Base-by-base conservation (phyloP, 2,113 vertebrate genomes). In the Zootoca vivipara region DNA sequence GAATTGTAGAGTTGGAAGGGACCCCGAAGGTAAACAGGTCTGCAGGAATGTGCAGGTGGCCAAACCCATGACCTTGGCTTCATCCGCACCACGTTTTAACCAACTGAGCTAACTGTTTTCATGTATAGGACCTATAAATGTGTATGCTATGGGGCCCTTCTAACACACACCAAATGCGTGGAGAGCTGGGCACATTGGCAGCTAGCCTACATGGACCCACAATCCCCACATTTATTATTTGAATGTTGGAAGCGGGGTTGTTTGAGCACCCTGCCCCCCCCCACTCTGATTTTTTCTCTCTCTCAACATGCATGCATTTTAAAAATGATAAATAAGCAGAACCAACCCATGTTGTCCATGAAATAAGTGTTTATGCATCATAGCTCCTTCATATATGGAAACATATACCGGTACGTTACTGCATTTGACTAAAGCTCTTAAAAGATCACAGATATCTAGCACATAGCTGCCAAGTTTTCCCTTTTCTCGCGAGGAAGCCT, bases 311-410 rank as follows among this genome's bases (percentile, higher is more conserved):
- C 26, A 70, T 70, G 24, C 1, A 70, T 28, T 30, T 70, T 1
- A 70, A 70, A 10, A 70, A 12, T 70, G 24, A 30, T 70, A 24
- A 69, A 69, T 72, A 16, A 72, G 70, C 33, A 72, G 6, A 72
- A 72, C 13, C 70, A 72, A 72, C 24, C 70, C 30, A 33, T 70
- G 24, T 70, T 12, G n/a, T 46, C 33, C 16, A 0, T 72, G 70
- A 16, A n/a, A n/a, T n/a, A 72, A 33, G n/a, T 72, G 12, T 72
- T 33, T n/a, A 85, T 73, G 35, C 92, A 72, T 82, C 87, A 86
- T 70, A 33, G 46, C 13, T 90, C 64, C 73, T 87, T 38, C 42
- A 75, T 65, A 67, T 78, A 84, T 52, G 10, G 10, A 52, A 52
- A 52, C 46, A 52, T 56, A 80, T 74, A n/a, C n/a, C n/a, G n/a